Conservation (phyloP, 1,140 invertebrate species). For the Euwallacea fornicatus region DNA sequence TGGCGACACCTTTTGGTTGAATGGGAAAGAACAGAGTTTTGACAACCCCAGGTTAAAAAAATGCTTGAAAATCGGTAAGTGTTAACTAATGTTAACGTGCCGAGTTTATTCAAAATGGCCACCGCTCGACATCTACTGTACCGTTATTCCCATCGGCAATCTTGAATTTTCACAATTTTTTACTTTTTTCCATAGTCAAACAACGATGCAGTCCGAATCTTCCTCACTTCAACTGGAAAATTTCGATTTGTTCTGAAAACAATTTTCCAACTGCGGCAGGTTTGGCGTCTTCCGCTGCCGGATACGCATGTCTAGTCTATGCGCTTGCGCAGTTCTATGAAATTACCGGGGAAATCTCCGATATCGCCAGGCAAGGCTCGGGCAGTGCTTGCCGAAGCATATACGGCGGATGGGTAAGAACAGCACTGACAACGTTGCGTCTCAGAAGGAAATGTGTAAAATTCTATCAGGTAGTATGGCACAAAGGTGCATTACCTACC, state of each 20-base stretch:
- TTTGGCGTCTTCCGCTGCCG: slow-evolving; percentile 95
- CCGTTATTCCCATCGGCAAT: neutral
- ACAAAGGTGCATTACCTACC: slow-evolving; percentile 58
- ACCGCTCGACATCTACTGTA: too few relatives aligned
- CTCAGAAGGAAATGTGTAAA: neutral
- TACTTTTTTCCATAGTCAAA: slow-evolving; percentile 47
- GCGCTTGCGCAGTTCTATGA: slow-evolving; percentile 77
- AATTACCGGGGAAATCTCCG: slow-evolving; percentile 78
- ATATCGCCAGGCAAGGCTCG: slow-evolving; percentile 84
- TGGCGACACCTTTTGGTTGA: slow-evolving; percentile 85
- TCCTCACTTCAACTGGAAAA: slow-evolving; percentile 64
- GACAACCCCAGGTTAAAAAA: slow-evolving; percentile 73
- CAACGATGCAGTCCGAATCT: slow-evolving; percentile 39
- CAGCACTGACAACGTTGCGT: neutral
- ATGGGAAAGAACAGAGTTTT: slow-evolving; percentile 78
- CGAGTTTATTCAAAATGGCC: too few relatives aligned
- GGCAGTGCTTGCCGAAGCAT: slow-evolving; percentile 97
- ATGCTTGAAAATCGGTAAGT: slow-evolving; percentile 61
- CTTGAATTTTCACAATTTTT: slow-evolving; percentile 1
- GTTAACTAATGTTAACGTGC: too few relatives aligned
- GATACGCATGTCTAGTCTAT: slow-evolving; percentile 86
- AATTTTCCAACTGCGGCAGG: slow-evolving; percentile 99
- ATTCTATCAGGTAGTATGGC: slow-evolving; percentile 69
- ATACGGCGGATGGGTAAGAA: slow-evolving; percentile 84
- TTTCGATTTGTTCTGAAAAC: slow-evolving; percentile 91